Evolutionary conservation across 2,888 invertebrate species (phyloP).

Genomic region (Helleia helle): DNA sequence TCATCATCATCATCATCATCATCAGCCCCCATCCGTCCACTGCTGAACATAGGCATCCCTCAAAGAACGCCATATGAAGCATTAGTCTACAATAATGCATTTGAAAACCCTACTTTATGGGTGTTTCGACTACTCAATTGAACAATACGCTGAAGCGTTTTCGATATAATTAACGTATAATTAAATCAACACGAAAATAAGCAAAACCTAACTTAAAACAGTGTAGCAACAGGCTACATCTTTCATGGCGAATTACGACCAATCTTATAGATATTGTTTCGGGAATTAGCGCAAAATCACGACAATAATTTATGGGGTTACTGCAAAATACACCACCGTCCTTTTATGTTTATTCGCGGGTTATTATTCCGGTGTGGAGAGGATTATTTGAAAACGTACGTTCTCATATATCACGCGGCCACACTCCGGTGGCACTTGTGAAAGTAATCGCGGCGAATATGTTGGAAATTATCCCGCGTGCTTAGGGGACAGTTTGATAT

Average conservation of each 20-base stretch:
- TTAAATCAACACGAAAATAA: no score
- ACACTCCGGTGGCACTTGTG: conserved; percentile 45
- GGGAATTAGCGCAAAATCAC: conserved; percentile 52
- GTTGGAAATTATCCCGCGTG: conserved; percentile 48
- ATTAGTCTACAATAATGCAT: no score
- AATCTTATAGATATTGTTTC: conserved; percentile 49
- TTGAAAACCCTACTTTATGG: no score
- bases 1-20: no score
- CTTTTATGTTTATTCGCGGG: conserved; percentile 61
- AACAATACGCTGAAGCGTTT: no score
- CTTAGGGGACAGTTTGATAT: conserved; percentile 38
- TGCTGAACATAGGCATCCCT: no score
- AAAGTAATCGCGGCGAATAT: conserved; percentile 58
- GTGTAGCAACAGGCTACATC: conserved; percentile 34
- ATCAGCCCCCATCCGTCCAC: no score
- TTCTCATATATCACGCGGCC: conserved; percentile 51
- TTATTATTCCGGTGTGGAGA: conserved; percentile 50
- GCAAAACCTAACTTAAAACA: conserved; percentile 14
- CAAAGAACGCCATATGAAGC: no score
- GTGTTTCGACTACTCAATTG: no score
- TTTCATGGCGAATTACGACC: conserved; percentile 32
- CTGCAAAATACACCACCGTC: conserved; percentile 41
- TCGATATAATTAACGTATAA: no score
- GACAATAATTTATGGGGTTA: conserved; percentile 59
- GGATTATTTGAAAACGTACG: conserved; percentile 59